Conservation (phyloP, 2,113 vertebrate species). For the Amphilophus citrinellus region DNA sequence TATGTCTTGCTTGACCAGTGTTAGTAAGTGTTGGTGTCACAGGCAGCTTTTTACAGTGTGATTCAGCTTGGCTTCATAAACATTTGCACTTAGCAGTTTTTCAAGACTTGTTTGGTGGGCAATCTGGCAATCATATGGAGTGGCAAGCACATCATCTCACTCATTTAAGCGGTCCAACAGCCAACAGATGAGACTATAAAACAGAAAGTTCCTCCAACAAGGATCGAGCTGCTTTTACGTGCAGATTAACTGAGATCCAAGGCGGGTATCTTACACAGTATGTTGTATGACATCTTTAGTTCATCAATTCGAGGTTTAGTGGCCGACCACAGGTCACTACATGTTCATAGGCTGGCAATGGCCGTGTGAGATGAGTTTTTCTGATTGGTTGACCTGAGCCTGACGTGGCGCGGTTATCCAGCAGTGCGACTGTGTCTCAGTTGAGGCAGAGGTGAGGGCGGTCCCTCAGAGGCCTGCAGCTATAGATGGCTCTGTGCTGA, state of each 20-base stretch:
- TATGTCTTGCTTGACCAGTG: neutral
- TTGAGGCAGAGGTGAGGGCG: constrained; percentile 60
- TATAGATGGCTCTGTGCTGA: constrained; percentile 52
- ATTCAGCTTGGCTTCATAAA: constrained; percentile 42
- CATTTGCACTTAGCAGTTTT: constrained; percentile 9
- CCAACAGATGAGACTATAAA: constrained; percentile 16
- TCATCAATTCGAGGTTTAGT: constrained; percentile 34
- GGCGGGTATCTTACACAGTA: neutral
- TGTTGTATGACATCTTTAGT: constrained; percentile 55
- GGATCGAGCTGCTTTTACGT: neutral
- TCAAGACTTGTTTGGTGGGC: constrained; percentile 33
- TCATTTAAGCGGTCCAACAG: constrained; percentile 25
- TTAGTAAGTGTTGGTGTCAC: constrained; percentile 22
- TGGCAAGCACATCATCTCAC: neutral
- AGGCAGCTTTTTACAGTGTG: constrained; percentile 32
- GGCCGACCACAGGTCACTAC: neutral
- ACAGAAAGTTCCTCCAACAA: constrained; percentile 47
- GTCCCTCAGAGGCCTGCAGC: constrained; percentile 55
- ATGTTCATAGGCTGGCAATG: constrained; percentile 24
- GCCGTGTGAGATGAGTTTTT: constrained; percentile 24
- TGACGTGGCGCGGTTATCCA: constrained; percentile 51
- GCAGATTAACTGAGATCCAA: constrained; percentile 36
- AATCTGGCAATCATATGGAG: neutral
- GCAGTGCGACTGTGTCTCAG: constrained; percentile 31
- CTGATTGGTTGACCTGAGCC: constrained; percentile 58